phyloP scores from a whole-genome alignment of 2,888 invertebrate species.

The Drosophila koepferae region DNA sequence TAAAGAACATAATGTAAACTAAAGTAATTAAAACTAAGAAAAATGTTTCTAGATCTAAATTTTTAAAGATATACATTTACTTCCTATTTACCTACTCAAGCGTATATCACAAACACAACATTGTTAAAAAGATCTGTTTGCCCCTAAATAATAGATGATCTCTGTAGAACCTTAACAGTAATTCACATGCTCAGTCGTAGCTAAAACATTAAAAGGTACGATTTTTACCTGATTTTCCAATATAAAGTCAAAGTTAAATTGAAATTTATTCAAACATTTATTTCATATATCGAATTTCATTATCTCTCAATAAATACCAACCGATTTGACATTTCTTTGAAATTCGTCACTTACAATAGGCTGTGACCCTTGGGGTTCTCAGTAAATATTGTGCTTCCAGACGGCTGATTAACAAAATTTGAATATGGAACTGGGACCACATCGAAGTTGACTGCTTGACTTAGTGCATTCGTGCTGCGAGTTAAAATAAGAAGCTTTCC shows the following conservation, averaged over 20 bases:
- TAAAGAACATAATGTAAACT: no score
- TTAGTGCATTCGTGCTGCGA: slow-evolving; percentile 43
- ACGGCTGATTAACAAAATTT: slow-evolving; percentile 67
- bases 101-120: no score
- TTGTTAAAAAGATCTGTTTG: no score
- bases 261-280: slow-evolving; percentile 21
- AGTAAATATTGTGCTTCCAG: slow-evolving; percentile 67
- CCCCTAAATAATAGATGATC: no score
- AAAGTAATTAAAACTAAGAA: no score
- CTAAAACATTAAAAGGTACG: no score
- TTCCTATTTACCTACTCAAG: no score
- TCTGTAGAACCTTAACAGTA: no score
- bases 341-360: slow-evolving; percentile 28
- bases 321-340: not conserved
- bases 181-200: no score
- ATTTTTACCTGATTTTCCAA: no score
- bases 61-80: no score
- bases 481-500: slow-evolving; percentile 73
- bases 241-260: not conserved
- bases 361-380: slow-evolving; percentile 73
- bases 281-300: slow-evolving; percentile 3
- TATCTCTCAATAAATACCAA: slow-evolving; percentile 28
- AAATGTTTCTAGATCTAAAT: no score
- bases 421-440: slow-evolving; percentile 66
- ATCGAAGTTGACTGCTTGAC: slow-evolving; percentile 34